Percentiles rank a stretch among this genome's conserved stretches.
These are phyloP conservation scores for Liopterus haemorrhoidalis DNA, from an alignment of 2,888 invertebrate species.

Conservation along the genomic window DNA sequence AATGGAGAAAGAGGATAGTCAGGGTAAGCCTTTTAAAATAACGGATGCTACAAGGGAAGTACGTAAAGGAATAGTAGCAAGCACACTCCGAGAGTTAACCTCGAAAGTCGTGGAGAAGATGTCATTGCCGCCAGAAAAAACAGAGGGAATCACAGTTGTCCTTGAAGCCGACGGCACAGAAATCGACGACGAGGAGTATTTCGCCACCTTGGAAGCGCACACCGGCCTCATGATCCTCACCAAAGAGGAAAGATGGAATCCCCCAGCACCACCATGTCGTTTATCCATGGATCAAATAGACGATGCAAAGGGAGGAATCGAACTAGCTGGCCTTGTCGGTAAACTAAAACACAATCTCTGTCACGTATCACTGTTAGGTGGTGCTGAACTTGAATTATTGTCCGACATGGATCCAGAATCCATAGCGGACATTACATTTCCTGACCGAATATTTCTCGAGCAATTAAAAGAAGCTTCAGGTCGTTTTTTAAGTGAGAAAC, in stretches of 20 bases:
- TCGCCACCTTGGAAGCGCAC: constrained; percentile 82
- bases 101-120: constrained; percentile 71
- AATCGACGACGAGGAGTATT: constrained; percentile 93
- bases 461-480: constrained; percentile 80
- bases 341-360: constrained; percentile 74
- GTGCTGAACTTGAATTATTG: constrained; percentile 74
- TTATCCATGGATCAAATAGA: constrained; percentile 57
- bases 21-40: constrained; percentile 68
- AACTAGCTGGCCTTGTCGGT: constrained; percentile 70
- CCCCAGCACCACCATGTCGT: constrained; percentile 57
- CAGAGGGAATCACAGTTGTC: constrained; percentile 69
- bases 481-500: constrained; percentile 71
- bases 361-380: constrained; percentile 77
- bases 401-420: constrained; percentile 89
- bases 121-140: too few relatives aligned
- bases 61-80: constrained; percentile 76
- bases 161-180: constrained; percentile 91
- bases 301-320: constrained; percentile 49
- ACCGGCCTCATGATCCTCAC: constrained; percentile 78
- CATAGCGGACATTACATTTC: constrained; percentile 69
- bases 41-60: constrained; percentile 73
- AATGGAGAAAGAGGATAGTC: constrained; percentile 53
- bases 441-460: constrained; percentile 68
- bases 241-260: constrained; percentile 70
- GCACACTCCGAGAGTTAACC: constrained; percentile 71